Evolutionary conservation across 1,140 invertebrate species (phyloP).

Genomic region (Rhysida immarginata): DNA sequence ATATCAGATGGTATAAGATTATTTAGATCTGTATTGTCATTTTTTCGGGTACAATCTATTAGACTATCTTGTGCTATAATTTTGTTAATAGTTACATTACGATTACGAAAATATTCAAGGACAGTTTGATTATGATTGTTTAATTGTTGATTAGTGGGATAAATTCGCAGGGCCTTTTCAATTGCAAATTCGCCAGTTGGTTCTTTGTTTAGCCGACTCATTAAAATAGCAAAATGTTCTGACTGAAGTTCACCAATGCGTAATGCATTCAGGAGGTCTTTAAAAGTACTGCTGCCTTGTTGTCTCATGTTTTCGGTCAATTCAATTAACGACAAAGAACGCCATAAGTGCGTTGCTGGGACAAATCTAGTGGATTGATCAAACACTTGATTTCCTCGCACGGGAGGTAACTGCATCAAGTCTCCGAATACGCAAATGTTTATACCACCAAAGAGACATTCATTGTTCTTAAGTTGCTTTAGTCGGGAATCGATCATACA

Average conservation of each 20-base stretch:
- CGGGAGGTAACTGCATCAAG: too few relatives aligned
- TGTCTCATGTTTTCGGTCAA: conserved; percentile 25
- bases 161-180: conserved; percentile 15
- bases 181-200: conserved; percentile 7
- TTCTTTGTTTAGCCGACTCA: conserved; percentile 8
- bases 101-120: conserved; percentile 9
- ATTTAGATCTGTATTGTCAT: conserved; percentile 4
- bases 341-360: conserved; percentile 27
- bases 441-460: too few relatives aligned
- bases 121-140: conserved; percentile 11
- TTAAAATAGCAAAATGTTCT: conserved; percentile 11
- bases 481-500: too few relatives aligned
- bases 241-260: conserved; percentile 12
- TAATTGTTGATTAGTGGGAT: conserved; percentile 12
- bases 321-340: conserved; percentile 22
- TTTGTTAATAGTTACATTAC: conserved; percentile 5
- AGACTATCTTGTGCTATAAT: conserved; percentile 12
- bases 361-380: too few relatives aligned
- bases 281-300: conserved; percentile 8
- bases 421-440: too few relatives aligned
- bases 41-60: conserved; percentile 4
- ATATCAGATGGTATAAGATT: conserved; percentile 9
- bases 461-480: too few relatives aligned
- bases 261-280: conserved; percentile 15
- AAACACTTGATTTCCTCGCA: too few relatives aligned